Percentiles rank a stretch among this genome's conserved stretches.
These are phyloP conservation scores for Rugalucina vietnamica DNA, from an alignment of 2,888 invertebrate species.

Conservation along the genomic window DNA sequence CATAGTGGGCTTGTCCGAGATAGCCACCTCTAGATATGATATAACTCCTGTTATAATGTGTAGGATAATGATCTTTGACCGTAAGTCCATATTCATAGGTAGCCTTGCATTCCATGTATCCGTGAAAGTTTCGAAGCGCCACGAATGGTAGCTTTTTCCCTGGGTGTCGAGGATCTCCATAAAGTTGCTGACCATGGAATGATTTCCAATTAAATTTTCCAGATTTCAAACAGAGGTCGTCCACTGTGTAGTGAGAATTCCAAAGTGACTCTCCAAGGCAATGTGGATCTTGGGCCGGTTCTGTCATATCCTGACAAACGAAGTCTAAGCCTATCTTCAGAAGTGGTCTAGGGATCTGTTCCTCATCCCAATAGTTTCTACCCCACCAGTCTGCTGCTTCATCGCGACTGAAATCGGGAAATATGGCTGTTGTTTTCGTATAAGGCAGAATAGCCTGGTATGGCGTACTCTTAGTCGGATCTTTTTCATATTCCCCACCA, in stretches of 20 bases:
- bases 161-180: not conserved
- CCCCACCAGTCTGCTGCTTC: not conserved
- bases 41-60: not conserved
- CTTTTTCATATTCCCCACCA: not conserved
- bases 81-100: not conserved
- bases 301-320: conserved; percentile 2
- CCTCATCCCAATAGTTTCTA: not conserved
- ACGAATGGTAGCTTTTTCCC: not conserved
- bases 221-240: not conserved
- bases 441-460: not conserved
- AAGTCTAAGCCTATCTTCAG: not conserved
- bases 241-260: not conserved
- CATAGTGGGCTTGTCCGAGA: not conserved
- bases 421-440: not conserved
- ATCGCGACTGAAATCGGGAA: not conserved
- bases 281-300: not conserved
- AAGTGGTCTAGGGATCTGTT: not conserved
- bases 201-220: not conserved
- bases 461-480: not conserved
- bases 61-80: not conserved
- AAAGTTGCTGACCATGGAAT: not conserved
- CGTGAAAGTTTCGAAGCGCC: not conserved
- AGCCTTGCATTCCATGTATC: not conserved
- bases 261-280: not conserved
- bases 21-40: not conserved